phyloP scores from a whole-genome alignment of 2,797 vertebrate genomes.

The Anguilla anguilla region DNA sequence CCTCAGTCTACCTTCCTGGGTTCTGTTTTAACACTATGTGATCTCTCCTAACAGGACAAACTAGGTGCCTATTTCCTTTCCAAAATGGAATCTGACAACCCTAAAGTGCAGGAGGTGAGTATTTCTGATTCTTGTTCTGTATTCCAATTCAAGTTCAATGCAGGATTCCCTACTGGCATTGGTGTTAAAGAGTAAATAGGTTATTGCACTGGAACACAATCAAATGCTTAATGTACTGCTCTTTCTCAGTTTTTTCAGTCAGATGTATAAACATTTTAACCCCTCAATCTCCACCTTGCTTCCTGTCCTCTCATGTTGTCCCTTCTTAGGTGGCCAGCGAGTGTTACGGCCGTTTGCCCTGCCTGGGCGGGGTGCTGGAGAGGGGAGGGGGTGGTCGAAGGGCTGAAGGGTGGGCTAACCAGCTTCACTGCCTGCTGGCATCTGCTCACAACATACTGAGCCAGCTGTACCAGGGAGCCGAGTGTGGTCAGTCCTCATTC shows the following conservation, averaged over 20 bases:
- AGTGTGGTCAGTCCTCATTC: conserved; percentile 68
- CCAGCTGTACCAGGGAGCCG: conserved; percentile 78
- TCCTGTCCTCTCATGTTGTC: neutral
- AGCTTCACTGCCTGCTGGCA: conserved; percentile 82
- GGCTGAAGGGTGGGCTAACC: conserved; percentile 85
- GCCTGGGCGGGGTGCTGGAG: conserved; percentile 81
- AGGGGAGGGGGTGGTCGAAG: conserved; percentile 71
- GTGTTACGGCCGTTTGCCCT: conserved; percentile 82
- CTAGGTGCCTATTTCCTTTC: conserved; percentile 84
- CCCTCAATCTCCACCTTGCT: neutral
- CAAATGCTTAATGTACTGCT: neutral
- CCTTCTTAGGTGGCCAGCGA: conserved; percentile 79
- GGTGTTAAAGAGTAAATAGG: neutral
- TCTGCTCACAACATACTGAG: conserved; percentile 78
- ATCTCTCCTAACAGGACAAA: conserved; percentile 77
- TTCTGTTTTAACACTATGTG: conserved; percentile 2
- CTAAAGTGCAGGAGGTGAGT: conserved; percentile 82
- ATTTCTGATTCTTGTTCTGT: neutral
- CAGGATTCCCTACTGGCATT: neutral
- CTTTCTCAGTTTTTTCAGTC: neutral
- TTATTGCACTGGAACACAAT: neutral
- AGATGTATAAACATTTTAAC: neutral
- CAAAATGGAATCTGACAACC: conserved; percentile 80
- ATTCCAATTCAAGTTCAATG: neutral
- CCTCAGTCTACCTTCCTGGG: neutral